Evolutionary conservation across 2,888 invertebrate species (phyloP).

Genomic region (Linnaemya vulpina): DNA sequence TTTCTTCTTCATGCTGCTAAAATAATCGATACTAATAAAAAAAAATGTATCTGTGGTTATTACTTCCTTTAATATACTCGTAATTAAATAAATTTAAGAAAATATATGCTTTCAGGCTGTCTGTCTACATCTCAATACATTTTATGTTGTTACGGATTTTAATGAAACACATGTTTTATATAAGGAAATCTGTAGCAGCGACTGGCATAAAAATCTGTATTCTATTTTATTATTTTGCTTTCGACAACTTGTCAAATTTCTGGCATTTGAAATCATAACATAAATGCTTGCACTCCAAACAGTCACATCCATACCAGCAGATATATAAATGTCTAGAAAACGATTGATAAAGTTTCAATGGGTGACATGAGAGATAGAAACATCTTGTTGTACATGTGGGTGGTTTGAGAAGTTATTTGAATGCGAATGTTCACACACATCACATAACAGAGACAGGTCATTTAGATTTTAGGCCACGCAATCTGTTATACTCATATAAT

Average conservation of each 20-base stretch:
- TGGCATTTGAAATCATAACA: conserved; percentile 46
- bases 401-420: background rate
- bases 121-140: conserved; percentile 4
- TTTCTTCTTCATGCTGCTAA: conserved; percentile 14
- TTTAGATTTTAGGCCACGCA: no score
- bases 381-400: background rate
- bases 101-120: background rate
- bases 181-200: background rate
- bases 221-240: conserved; percentile 28
- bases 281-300: background rate
- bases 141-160: background rate
- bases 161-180: conserved; percentile 40
- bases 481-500: no score
- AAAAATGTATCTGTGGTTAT: conserved; percentile 63
- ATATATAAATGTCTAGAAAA: background rate
- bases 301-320: background rate
- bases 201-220: conserved; percentile 15
- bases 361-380: background rate
- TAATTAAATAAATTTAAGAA: background rate
- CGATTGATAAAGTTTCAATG: background rate
- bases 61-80: conserved; percentile 54
- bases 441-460: no score
- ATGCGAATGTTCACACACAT: no score
- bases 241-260: conserved; percentile 37
- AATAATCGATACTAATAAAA: background rate